Evolutionary conservation across 2,888 invertebrate species (phyloP).

Genomic region (Perithous albicinctus): DNA sequence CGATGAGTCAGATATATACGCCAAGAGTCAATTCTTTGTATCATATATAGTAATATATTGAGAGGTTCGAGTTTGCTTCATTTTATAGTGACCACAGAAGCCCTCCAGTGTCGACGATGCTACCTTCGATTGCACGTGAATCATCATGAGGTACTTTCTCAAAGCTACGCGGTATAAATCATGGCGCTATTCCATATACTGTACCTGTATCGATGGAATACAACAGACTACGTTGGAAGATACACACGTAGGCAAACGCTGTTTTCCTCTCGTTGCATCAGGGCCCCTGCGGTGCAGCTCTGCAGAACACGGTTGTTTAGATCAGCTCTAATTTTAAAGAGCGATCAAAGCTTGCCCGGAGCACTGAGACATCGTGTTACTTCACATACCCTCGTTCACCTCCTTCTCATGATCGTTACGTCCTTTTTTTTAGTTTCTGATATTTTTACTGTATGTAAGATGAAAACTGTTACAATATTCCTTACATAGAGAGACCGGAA

Average conservation of each 20-base stretch:
- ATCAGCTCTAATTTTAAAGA: slow-evolving; percentile 79
- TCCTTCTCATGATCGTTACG: slow-evolving; percentile 27
- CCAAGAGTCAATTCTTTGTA: not conserved
- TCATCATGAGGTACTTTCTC: slow-evolving; percentile 47
- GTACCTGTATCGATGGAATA: slow-evolving; percentile 45
- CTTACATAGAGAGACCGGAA: not conserved
- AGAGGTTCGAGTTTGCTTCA: slow-evolving; percentile 1
- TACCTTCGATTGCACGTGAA: slow-evolving; percentile 48
- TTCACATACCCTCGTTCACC: slow-evolving; percentile 32
- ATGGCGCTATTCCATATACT: not conserved
- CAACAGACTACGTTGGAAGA: slow-evolving; percentile 55
- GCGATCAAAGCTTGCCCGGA: slow-evolving; percentile 25
- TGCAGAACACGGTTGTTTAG: slow-evolving; percentile 68
- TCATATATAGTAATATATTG: slow-evolving; percentile 16
- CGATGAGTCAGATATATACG: slow-evolving; percentile 44
- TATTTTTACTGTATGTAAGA: not conserved
- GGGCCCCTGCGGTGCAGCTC: slow-evolving; percentile 44
- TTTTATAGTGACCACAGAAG: slow-evolving; percentile 41
- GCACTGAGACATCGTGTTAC: slow-evolving; percentile 64
- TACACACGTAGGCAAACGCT: slow-evolving; percentile 36
- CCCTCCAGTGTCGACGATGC: slow-evolving; percentile 22
- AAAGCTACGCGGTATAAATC: slow-evolving; percentile 1
- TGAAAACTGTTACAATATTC: not conserved
- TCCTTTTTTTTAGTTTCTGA: not conserved
- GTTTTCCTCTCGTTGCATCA: slow-evolving; percentile 24